Conservation (phyloP, 2,797 vertebrate genomes). For the Coilia nasus region DNA sequence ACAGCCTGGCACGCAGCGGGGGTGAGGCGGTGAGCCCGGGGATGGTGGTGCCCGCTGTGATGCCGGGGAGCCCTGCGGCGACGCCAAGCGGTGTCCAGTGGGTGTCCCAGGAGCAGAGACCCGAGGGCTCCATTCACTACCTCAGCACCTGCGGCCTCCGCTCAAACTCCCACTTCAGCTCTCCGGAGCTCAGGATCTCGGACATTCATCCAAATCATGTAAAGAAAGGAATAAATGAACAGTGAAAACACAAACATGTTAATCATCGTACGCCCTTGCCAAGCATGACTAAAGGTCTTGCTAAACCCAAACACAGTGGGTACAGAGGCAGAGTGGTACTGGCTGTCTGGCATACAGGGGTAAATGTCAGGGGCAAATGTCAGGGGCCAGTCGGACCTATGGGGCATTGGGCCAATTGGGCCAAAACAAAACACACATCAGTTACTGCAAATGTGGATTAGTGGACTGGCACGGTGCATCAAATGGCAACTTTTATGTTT, state of each 20-base stretch:
- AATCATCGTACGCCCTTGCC: not conserved
- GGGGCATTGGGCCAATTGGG: too few relatives aligned
- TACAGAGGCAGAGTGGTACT: too few relatives aligned
- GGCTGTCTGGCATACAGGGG: too few relatives aligned
- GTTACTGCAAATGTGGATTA: too few relatives aligned
- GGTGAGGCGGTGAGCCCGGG: constrained; percentile 65
- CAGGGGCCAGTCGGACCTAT: too few relatives aligned
- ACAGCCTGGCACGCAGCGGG: constrained; percentile 68
- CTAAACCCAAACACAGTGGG: not conserved
- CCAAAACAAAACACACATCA: too few relatives aligned
- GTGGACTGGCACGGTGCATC: too few relatives aligned
- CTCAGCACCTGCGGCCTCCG: constrained; percentile 52
- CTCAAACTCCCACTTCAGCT: constrained; percentile 73
- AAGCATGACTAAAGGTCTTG: not conserved
- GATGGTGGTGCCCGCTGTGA: constrained; percentile 42
- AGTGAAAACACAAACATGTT: not conserved
- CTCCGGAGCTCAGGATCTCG: constrained; percentile 77
- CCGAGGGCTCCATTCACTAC: constrained; percentile 64
- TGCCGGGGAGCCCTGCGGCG: constrained; percentile 56
- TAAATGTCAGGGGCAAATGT: too few relatives aligned
- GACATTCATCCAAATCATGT: constrained; percentile 31
- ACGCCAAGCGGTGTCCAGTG: constrained; percentile 64
- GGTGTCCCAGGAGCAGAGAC: constrained; percentile 63
- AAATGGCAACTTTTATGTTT: too few relatives aligned
- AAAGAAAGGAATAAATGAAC: not conserved